A percentile compares a stretch with the other conserved stretches of the same genome.
These are phyloP conservation scores for Thymelicus lineola DNA, from an alignment of 2,888 invertebrate genomes.

Conservation along the genomic window DNA sequence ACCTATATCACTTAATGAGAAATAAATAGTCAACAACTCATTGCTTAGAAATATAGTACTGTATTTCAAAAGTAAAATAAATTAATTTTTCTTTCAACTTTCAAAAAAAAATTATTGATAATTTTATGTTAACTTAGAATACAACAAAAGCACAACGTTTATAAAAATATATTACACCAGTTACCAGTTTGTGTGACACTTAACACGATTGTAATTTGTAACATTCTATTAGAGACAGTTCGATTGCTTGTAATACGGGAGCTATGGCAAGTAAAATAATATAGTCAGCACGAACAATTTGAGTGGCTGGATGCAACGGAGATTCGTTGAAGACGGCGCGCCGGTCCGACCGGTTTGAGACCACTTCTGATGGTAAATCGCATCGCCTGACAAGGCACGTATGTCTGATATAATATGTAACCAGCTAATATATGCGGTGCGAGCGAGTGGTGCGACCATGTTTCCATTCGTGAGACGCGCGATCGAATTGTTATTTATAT, in stretches of 20 bases:
- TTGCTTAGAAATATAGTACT: no score
- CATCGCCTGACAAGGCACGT: constrained; percentile 72
- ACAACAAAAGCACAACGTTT: no score
- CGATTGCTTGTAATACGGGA: constrained; percentile 24
- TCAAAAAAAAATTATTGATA: no score
- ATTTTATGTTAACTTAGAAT: no score
- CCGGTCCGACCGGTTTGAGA: constrained; percentile 78
- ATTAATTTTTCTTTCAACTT: no score
- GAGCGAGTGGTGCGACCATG: constrained; percentile 34
- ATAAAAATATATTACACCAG: no score
- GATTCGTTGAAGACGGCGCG: constrained; percentile 64
- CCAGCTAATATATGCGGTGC: constrained; percentile 38
- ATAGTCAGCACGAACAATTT: constrained; percentile 60
- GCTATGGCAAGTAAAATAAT: constrained; percentile 39
- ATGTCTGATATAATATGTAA: constrained; percentile 59
- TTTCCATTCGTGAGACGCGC: constrained; percentile 32
- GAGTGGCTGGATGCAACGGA: constrained; percentile 66
- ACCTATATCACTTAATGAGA: no score
- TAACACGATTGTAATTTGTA: background rate
- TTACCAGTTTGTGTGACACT: no score
- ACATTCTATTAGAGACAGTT: constrained; percentile 19
- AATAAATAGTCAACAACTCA: no score
- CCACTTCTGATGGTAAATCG: constrained; percentile 80
- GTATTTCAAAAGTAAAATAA: no score
- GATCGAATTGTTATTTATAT: constrained; percentile 38